These are phyloP conservation scores for Monodelphis domestica DNA, from an alignment of 2,797 vertebrate genomes.

Conservation along the genomic window DNA sequence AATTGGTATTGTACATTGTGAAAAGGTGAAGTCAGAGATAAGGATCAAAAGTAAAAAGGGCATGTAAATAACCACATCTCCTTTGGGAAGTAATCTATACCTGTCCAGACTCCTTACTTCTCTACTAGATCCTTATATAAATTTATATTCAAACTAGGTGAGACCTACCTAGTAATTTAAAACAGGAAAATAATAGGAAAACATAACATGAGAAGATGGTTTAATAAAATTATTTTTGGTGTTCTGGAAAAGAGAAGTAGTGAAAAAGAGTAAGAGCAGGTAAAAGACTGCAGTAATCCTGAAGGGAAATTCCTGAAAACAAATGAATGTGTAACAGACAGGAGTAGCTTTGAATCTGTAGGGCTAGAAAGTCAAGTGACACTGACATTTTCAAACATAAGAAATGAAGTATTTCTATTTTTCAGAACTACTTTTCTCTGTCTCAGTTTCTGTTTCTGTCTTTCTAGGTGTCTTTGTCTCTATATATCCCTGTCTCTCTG, in stretches of 20 bases:
- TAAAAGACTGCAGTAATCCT: not conserved
- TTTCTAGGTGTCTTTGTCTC: too few relatives aligned
- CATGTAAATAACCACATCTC: not conserved
- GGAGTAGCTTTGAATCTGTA: not conserved
- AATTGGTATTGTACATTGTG: not conserved
- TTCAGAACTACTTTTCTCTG: not conserved
- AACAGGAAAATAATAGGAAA: conserved; percentile 13
- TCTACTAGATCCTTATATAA: not conserved
- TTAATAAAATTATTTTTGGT: conserved; percentile 43
- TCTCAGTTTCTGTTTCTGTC: not conserved
- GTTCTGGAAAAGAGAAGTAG: not conserved
- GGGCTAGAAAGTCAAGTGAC: conserved; percentile 8
- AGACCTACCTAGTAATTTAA: not conserved
- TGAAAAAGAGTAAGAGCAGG: not conserved
- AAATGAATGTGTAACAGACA: not conserved
- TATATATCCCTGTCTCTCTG: too few relatives aligned
- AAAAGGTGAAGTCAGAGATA: not conserved
- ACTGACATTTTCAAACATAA: not conserved
- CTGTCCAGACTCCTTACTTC: too few relatives aligned
- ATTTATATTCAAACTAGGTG: not conserved
- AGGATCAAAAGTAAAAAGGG: not conserved
- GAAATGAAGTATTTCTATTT: conserved; percentile 20
- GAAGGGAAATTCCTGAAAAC: conserved; percentile 9
- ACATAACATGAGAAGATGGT: not conserved
- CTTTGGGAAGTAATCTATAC: too few relatives aligned